Evolutionary conservation across 2,797 vertebrate genomes (phyloP).

Genomic region (Cossypha dichroa): DNA sequence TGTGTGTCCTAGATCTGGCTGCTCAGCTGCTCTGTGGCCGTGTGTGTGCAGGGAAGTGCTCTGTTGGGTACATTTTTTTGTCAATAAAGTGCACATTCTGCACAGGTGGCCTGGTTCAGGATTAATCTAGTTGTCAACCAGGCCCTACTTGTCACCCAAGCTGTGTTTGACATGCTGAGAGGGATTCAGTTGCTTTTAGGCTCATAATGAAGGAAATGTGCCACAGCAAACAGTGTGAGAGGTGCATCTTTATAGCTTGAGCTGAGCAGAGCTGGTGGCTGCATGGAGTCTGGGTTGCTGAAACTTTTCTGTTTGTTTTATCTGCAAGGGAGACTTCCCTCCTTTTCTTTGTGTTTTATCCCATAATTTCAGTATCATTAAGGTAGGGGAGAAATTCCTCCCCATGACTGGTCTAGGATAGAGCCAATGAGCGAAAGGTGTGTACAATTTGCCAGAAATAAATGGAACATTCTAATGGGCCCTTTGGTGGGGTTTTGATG

Average conservation of each 20-base stretch:
- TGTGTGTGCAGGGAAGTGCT: slow-evolving; percentile 50
- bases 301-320: slow-evolving; percentile 40
- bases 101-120: slow-evolving; percentile 35
- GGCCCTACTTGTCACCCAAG: neutral
- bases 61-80: slow-evolving; percentile 58
- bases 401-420: neutral
- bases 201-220: slow-evolving; percentile 25
- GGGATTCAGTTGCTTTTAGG: neutral
- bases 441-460: neutral
- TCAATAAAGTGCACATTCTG: slow-evolving; percentile 40
- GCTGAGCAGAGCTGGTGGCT: slow-evolving; percentile 34
- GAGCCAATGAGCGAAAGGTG: neutral
- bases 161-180: neutral
- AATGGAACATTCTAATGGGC: neutral
- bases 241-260: slow-evolving; percentile 45
- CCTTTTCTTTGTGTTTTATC: slow-evolving; percentile 58
- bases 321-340: slow-evolving; percentile 16
- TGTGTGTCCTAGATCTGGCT: slow-evolving; percentile 48
- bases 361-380: slow-evolving; percentile 40
- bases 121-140: neutral
- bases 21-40: slow-evolving; percentile 56
- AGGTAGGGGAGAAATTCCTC: slow-evolving; percentile 30
- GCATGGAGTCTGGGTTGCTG: neutral
- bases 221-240: neutral
- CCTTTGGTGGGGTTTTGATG: neutral